Evolutionary conservation across 1,140 invertebrate genomes (phyloP).

Genomic region (Triops cancriformis): DNA sequence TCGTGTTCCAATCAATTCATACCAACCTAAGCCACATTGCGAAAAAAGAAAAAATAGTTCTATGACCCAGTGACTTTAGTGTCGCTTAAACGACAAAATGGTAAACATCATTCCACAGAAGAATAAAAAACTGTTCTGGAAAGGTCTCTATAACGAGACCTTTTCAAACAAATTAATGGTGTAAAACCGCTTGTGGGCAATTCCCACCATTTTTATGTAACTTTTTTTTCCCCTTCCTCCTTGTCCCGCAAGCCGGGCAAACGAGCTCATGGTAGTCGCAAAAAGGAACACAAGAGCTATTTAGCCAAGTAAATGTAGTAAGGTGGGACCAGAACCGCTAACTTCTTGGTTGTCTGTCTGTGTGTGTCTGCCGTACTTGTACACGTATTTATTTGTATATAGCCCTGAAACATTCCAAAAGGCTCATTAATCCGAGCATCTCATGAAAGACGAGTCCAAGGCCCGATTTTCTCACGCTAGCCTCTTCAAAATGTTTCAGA

Average conservation of each 20-base stretch:
- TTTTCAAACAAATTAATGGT: constrained; percentile 9
- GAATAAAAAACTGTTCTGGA: background rate
- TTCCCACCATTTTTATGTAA: background rate
- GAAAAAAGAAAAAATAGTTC: no score
- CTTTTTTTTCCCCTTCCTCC: background rate
- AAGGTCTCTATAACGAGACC: background rate
- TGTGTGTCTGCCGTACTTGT: background rate
- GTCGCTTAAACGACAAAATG: no score
- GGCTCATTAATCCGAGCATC: constrained; percentile 4
- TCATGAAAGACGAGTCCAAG: background rate
- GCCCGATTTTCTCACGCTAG: background rate
- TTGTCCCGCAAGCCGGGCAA: background rate
- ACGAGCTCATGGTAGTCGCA: background rate
- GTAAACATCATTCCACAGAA: background rate
- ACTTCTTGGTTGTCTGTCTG: no score
- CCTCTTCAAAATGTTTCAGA: background rate
- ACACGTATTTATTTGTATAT: background rate
- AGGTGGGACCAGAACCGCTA: background rate
- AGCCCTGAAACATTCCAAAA: background rate
- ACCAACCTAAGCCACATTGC: no score
- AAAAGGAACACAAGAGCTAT: background rate
- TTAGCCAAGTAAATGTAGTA: background rate
- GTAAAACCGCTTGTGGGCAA: constrained; percentile 7
- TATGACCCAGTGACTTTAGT: no score
- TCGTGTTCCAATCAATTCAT: no score